These are phyloP conservation scores for Chesias legatella DNA, from an alignment of 2,888 invertebrate species.

Conservation along the genomic window DNA sequence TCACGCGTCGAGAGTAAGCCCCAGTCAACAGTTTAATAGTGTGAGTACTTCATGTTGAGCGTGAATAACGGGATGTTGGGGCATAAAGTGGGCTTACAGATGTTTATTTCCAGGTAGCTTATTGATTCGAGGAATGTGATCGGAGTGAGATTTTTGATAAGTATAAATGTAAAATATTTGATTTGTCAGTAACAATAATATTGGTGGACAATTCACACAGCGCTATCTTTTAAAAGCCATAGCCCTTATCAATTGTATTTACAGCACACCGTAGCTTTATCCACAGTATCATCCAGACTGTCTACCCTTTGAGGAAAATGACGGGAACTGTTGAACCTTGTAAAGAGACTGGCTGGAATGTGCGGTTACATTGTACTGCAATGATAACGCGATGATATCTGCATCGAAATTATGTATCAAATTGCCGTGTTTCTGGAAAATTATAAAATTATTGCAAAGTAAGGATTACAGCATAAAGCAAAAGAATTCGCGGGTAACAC, in stretches of 20 bases:
- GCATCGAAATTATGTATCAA: slow-evolving; percentile 11
- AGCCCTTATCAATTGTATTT: too few relatives aligned
- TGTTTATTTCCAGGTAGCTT: background rate
- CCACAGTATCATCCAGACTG: too few relatives aligned
- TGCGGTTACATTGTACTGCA: slow-evolving; percentile 7
- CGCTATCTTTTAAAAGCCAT: too few relatives aligned
- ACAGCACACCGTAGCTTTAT: too few relatives aligned
- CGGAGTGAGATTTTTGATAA: too few relatives aligned
- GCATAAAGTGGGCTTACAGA: background rate
- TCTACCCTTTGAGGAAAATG: too few relatives aligned
- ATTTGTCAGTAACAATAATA: too few relatives aligned
- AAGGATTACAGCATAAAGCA: too few relatives aligned
- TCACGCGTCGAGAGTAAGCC: slow-evolving; percentile 7
- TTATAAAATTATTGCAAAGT: slow-evolving; percentile 9
- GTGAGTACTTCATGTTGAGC: background rate
- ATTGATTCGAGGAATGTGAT: background rate
- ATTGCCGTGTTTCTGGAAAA: slow-evolving; percentile 13
- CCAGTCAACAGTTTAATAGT: background rate
- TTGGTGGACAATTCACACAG: too few relatives aligned
- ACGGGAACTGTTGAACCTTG: slow-evolving; percentile 16
- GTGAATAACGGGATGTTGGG: slow-evolving; percentile 9
- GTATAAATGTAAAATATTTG: too few relatives aligned
- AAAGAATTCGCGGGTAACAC: too few relatives aligned
- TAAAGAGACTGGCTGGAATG: slow-evolving; percentile 21
- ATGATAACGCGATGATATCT: slow-evolving; percentile 11